Evolutionary conservation across 92 coral and sea anemone species (phyloP).

Genomic region (Parazoanthus atlanticus): DNA sequence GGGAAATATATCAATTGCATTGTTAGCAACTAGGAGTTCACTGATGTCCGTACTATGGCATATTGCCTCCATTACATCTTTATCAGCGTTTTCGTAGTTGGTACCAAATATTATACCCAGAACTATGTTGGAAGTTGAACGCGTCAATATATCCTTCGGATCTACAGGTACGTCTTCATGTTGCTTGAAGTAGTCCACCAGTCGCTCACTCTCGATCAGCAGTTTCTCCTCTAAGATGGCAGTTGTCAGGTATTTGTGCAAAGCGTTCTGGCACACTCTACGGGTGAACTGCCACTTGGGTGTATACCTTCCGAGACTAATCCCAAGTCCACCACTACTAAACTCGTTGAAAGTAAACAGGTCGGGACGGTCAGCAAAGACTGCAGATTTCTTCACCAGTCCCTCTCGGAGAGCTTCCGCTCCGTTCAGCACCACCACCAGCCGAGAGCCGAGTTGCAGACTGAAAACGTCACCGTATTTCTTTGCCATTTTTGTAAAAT

Average conservation of each 20-base stretch:
- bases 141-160: slow-evolving; percentile 39
- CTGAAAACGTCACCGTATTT: slow-evolving; percentile 80
- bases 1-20: slow-evolving; percentile 69
- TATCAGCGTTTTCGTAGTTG: slow-evolving; percentile 39
- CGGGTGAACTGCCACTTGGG: slow-evolving; percentile 54
- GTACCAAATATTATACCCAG: slow-evolving; percentile 66
- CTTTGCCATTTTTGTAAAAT: slow-evolving; percentile 58
- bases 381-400: slow-evolving; percentile 54
- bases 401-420: slow-evolving; percentile 68
- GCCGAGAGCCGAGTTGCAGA: slow-evolving; percentile 72
- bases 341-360: slow-evolving; percentile 52
- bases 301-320: slow-evolving; percentile 20
- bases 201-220: slow-evolving; percentile 45
- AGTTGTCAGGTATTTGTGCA: slow-evolving; percentile 65
- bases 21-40: slow-evolving; percentile 48
- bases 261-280: slow-evolving; percentile 60
- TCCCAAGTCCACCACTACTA: not conserved
- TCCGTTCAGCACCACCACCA: slow-evolving; percentile 78
- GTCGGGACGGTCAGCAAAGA: slow-evolving; percentile 73
- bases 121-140: slow-evolving; percentile 61
- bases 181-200: slow-evolving; percentile 45
- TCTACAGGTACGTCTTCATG: slow-evolving; percentile 54
- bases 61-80: slow-evolving; percentile 42
- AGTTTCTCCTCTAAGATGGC: slow-evolving; percentile 55
- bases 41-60: slow-evolving; percentile 39